Evolutionary conservation across 1,140 invertebrate genomes (phyloP), one percentile per base, ranked within the genome.

Genomic region (Zelostemma sp.): DNA sequence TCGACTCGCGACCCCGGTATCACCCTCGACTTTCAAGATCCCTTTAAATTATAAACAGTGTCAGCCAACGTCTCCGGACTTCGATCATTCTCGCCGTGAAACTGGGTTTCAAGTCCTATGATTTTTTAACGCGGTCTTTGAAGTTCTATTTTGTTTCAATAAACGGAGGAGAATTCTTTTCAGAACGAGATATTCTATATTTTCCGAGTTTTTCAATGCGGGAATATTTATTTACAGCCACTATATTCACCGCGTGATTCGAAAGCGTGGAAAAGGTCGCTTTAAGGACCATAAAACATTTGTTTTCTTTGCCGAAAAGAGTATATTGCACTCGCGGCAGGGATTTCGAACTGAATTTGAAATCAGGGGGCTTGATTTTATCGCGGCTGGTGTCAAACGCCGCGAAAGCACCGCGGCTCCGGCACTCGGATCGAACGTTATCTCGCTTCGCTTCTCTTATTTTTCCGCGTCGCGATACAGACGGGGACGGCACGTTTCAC

Each of bases 231-330:
- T 46, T 54, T 62, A 62, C 49, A 48, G 59, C 25, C 21, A 19
- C 16, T n/a, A n/a, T 57, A 45, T 50, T 21, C 35, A 46, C 19
- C 50, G 49, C 48, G 54, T 57, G 65, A 66, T 51, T 35, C 63
- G 54, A 67, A 69, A 70, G 53, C 66, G 68, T 62, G 49, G 64
- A 72, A 75, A 77, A 78, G 74, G 74, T 73, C 74, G 75, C 68
- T 80, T 79, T 76, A 82, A 80, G 68, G 64, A 72, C 70, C 79
- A 81, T 81, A 82, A 83, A 83, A 82, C 76, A 81, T 82, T 80
- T 82, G 80, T 79, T 81, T 80, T 73, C 74, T 69, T 68, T 67
- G 54, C 31, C 58, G 61, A 43, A 54, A 35, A 45, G 14, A 61
- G 50, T 78, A 78, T 79, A 78, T 77, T 75, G 71, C 73, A 50